A percentile compares a stretch with the other conserved stretches of the same genome.
These are phyloP conservation scores for Prunella himalayana DNA, from an alignment of 2,113 vertebrate species.

Conservation along the genomic window DNA sequence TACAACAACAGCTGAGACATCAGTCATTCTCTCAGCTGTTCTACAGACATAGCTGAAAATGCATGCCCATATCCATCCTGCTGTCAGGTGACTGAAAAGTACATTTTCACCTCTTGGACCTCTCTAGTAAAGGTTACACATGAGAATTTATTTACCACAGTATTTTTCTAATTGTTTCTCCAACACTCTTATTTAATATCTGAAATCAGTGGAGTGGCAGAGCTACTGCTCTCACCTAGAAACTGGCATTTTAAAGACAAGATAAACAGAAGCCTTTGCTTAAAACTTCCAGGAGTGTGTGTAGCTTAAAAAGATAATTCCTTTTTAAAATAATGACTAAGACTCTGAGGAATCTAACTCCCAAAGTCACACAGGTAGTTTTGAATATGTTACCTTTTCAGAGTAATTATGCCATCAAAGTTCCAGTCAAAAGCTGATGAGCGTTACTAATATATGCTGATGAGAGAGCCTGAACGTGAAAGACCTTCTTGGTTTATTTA, in stretches of 20 bases:
- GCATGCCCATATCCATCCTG: background rate
- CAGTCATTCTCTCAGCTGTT: background rate
- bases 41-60: background rate
- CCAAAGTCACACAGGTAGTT: conserved; percentile 49
- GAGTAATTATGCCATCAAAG: conserved; percentile 54
- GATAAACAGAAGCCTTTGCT: background rate
- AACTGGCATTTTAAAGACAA: background rate
- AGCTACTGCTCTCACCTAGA: background rate
- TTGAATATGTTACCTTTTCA: conserved; percentile 47
- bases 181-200: background rate
- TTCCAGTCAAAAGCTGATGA: conserved; percentile 43
- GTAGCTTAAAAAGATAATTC: background rate
- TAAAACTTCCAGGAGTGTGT: background rate
- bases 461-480: background rate
- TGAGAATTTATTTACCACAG: background rate
- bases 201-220: background rate
- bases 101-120: background rate
- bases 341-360: conserved; percentile 43
- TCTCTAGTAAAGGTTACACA: background rate
- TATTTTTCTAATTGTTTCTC: background rate
- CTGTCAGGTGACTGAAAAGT: background rate
- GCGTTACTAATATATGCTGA: conserved; percentile 42
- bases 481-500: conserved; percentile 21
- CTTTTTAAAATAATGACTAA: conserved; percentile 47
- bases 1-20: background rate